Evolutionary conservation across 2,113 vertebrate species (phyloP).

Genomic region (Chitala chitala): DNA sequence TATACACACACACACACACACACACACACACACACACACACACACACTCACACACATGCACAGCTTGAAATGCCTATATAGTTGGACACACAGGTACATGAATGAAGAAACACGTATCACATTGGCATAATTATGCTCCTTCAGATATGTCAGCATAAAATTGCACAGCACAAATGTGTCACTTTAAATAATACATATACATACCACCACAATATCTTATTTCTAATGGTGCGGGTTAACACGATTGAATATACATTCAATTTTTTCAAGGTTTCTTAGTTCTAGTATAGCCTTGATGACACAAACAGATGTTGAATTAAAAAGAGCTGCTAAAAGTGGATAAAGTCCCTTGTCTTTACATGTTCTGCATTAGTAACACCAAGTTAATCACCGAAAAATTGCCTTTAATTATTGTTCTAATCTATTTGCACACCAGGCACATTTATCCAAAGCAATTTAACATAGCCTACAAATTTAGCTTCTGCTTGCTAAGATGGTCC

Average conservation of each 20-base stretch:
- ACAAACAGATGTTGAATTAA: background rate
- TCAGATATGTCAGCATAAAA: background rate
- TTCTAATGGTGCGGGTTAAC: no score
- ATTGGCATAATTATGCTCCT: background rate
- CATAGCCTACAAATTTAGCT: background rate
- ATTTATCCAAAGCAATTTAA: background rate
- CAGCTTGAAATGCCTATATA: background rate
- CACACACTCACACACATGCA: background rate
- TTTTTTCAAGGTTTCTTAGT: no score
- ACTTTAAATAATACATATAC: no score
- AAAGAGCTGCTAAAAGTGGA: background rate
- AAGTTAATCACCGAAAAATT: background rate
- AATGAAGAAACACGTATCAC: no score
- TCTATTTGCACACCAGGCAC: background rate
- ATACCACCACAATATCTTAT: no score
- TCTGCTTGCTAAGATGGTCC: background rate
- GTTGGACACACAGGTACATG: background rate
- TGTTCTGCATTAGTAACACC: background rate
- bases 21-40: constrained; percentile 14
- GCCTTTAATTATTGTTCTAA: background rate
- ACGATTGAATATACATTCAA: no score
- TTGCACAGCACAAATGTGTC: no score
- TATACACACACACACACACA: constrained; percentile 21
- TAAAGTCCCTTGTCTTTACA: background rate
- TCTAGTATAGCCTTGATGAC: no score